Evolutionary conservation across 2,113 vertebrate genomes (phyloP).

Genomic region (Pimephales promelas): DNA sequence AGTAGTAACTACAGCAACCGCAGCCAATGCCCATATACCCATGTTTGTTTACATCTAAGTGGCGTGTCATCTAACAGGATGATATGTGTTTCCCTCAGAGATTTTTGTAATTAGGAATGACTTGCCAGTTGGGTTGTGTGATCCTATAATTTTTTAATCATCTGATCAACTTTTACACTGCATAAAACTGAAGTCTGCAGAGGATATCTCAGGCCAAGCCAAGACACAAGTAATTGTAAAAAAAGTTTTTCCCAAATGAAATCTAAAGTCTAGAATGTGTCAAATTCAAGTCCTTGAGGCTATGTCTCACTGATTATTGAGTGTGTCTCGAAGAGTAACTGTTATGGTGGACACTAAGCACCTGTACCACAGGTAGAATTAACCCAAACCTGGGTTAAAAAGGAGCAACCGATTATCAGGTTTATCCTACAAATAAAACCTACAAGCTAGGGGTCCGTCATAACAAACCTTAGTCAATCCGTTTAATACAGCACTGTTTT

Average conservation of each 20-base stretch:
- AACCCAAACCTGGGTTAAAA: no score
- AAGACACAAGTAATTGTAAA: not conserved
- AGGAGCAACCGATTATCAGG: not conserved
- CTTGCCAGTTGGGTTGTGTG: not conserved
- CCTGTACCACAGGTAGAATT: no score
- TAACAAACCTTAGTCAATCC: not conserved
- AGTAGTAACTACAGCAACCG: not conserved
- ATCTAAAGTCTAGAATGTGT: not conserved
- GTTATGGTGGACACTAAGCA: no score
- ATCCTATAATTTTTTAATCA: not conserved
- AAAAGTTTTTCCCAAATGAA: not conserved
- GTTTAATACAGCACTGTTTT: not conserved
- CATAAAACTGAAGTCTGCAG: not conserved
- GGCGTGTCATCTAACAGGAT: not conserved
- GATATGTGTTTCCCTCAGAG: not conserved
- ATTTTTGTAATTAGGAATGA: not conserved
- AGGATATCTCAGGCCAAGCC: not conserved
- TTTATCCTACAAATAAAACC: not conserved
- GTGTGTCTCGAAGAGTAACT: not conserved
- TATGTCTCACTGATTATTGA: conserved; percentile 6
- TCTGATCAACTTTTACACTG: not conserved
- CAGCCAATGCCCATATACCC: not conserved
- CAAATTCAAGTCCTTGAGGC: not conserved
- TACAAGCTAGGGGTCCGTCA: not conserved
- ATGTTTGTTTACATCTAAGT: not conserved